Base-by-base conservation (phyloP, 2,113 vertebrate species). In the human (Homo sapiens) region DNA sequence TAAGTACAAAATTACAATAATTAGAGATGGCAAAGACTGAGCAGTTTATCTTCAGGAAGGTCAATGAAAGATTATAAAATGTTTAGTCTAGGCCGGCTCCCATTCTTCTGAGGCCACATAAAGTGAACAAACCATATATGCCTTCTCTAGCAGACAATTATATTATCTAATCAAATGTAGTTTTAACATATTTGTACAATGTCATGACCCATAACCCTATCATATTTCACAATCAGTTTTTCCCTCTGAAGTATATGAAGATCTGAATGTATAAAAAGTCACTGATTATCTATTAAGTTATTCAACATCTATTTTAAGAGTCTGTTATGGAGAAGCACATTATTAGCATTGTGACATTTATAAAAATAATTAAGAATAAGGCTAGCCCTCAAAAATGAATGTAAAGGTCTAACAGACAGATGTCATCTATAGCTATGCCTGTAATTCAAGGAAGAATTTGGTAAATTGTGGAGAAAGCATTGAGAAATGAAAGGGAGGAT, bases 1-100 rank as follows among this genome's bases (percentile, higher is more conserved):
- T 88, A 95, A 96, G 88, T 78, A 96, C 95, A 90, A 97, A 97
- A 98, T 98, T 96, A 97, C 90, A 97, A 94, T 98, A 98, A 98
- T 98, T 96, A 98, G 90, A 97, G 92, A 92, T 96, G 95, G 88
- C 87, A 94, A 98, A 81, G 95, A 48, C 40, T 84, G 76, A 78
- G 70, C 52, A 57, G 52, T 87, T 88, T 92, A 88, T 96, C 94
- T 96, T 94, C 94, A 96, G 97, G 90, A 97, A 96, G 95, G 92
- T 92, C 94, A 88, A 84, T 61, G 96, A 93, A 97, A 93, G 95
- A 97, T 90, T 95, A 93, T 90, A 57, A 96, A 96, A 93, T 98
- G 97, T 98, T 98, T 98, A 98, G 98, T 98, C 97, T 98, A 97
- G 97, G 14, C 55, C 73, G 45, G 43, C 84, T 83, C n/a, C 70